Evolutionary conservation across 2,888 invertebrate genomes (phyloP).

Genomic region (Mystacides longicornis): DNA sequence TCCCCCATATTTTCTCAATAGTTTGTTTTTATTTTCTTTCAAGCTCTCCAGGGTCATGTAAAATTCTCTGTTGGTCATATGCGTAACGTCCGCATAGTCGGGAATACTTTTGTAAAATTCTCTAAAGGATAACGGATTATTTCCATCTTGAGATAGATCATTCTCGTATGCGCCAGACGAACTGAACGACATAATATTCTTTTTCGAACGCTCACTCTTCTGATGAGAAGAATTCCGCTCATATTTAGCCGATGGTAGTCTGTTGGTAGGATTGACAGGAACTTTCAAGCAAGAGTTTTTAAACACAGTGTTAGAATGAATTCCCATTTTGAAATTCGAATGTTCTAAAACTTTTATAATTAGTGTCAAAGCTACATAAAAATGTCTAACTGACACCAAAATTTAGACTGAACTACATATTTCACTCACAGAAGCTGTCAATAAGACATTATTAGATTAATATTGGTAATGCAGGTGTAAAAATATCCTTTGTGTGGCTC

Average conservation of each 20-base stretch:
- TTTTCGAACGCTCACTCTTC: slow-evolving; percentile 28
- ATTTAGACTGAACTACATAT: no score
- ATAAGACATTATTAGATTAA: no score
- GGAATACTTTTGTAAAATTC: slow-evolving; percentile 74
- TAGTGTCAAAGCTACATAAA: background rate
- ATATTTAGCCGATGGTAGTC: slow-evolving; percentile 63
- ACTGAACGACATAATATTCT: slow-evolving; percentile 37
- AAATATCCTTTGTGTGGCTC: background rate
- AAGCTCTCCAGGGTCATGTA: slow-evolving; percentile 61
- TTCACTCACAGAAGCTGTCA: no score
- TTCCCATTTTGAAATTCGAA: slow-evolving; percentile 33
- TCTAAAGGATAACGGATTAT: slow-evolving; percentile 53
- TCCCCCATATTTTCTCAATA: slow-evolving; percentile 30
- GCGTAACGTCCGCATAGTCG: slow-evolving; percentile 69
- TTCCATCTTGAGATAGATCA: slow-evolving; percentile 37
- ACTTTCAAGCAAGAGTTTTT: slow-evolving; percentile 64
- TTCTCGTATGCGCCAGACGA: slow-evolving; percentile 27
- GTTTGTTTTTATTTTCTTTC: slow-evolving; percentile 55
- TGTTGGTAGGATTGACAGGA: slow-evolving; percentile 63
- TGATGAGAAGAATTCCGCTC: slow-evolving; percentile 47
- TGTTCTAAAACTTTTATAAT: background rate
- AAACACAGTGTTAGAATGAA: slow-evolving; percentile 56
- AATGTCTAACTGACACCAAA: no score
- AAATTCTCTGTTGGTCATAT: slow-evolving; percentile 68
- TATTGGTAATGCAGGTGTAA: no score